Conservation (phyloP, 2,113 vertebrate species). For the Petroica traversi region DNA sequence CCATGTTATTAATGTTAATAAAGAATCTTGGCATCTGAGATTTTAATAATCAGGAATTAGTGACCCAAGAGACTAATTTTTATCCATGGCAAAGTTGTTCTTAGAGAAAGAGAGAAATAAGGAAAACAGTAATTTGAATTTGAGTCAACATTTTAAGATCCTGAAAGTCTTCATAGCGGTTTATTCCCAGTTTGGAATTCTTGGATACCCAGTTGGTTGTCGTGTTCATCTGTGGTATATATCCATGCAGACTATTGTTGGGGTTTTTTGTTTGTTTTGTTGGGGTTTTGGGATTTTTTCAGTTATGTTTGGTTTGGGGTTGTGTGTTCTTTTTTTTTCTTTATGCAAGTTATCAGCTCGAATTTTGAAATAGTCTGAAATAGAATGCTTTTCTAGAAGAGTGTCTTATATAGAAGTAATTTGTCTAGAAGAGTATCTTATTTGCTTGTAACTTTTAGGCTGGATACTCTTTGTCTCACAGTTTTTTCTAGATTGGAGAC, state of each 20-base stretch:
- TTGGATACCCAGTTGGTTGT: background rate
- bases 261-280: background rate
- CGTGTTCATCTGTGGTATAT: fast-evolving
- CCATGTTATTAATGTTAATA: background rate
- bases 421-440: background rate
- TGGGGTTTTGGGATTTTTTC: background rate
- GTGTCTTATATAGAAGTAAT: background rate
- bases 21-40: background rate
- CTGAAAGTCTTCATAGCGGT: background rate
- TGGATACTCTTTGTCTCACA: fast-evolving
- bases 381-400: background rate
- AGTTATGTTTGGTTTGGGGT: background rate
- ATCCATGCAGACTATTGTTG: fast-evolving
- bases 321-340: background rate
- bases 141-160: background rate
- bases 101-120: background rate
- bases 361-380: background rate
- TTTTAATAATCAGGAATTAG: background rate
- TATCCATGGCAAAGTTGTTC: background rate
- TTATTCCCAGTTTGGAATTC: background rate
- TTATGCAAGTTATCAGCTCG: background rate
- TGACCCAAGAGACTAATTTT: background rate
- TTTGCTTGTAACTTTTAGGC: background rate
- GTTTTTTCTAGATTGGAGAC: background rate
- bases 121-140: background rate